Conservation (phyloP, 2,888 invertebrate genomes). For the Acanthoscelides obtectus region DNA sequence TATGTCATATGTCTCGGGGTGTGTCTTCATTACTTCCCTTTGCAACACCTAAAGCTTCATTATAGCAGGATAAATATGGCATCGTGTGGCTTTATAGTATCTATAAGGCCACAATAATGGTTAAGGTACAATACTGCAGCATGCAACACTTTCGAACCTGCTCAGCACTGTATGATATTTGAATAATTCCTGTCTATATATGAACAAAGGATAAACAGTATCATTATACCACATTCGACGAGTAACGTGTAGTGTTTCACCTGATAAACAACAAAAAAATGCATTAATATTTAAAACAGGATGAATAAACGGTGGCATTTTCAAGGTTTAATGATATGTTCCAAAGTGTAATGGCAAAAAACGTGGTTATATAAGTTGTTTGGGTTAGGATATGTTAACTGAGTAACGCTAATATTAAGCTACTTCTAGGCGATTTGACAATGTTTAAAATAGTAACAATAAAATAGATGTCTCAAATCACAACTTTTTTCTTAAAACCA, state of each 20-base stretch:
- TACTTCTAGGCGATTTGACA: too few relatives aligned
- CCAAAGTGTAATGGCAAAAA: background rate
- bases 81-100: too few relatives aligned
- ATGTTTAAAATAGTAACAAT: too few relatives aligned
- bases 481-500: too few relatives aligned
- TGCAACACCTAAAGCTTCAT: background rate
- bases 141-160: too few relatives aligned
- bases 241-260: background rate
- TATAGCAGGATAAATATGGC: too few relatives aligned
- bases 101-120: too few relatives aligned
- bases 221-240: background rate
- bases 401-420: too few relatives aligned
- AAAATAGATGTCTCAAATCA: too few relatives aligned
- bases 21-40: background rate
- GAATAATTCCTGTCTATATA: background rate
- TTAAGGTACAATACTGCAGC: too few relatives aligned
- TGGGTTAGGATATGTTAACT: background rate
- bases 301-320: background rate
- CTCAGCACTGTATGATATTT: background rate
- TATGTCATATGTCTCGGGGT: background rate
- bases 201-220: background rate
- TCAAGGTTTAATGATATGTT: background rate
- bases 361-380: background rate
- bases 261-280: background rate
- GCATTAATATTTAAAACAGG: background rate